phyloP scores from a whole-genome alignment of 2,113 vertebrate genomes.

The Corythoichthys haematopterus region DNA sequence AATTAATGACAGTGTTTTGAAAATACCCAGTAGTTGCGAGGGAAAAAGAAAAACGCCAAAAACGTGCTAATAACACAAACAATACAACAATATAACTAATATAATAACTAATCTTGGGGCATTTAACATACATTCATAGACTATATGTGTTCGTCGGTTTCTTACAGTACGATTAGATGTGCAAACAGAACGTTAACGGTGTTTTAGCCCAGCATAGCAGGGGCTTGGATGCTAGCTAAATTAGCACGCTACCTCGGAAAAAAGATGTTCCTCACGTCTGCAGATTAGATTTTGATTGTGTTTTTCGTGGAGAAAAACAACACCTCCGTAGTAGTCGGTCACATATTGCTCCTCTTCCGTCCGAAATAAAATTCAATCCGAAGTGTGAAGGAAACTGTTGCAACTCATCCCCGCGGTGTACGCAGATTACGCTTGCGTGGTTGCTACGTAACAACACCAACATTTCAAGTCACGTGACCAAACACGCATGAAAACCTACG shows the following conservation, averaged over 20 bases:
- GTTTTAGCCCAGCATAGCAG: neutral
- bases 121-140: neutral
- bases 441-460: slow-evolving; percentile 46
- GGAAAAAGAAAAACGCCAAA: neutral
- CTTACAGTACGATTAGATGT: neutral
- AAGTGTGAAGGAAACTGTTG: slow-evolving; percentile 2
- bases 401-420: neutral
- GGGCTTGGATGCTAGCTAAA: slow-evolving; percentile 19
- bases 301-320: fast-evolving
- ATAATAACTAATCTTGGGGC: neutral
- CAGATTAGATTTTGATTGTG: neutral
- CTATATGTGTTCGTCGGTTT: neutral
- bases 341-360: neutral
- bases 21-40: too few relatives aligned
- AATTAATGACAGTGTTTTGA: too few relatives aligned
- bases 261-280: neutral
- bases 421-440: slow-evolving; percentile 39
- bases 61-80: neutral
- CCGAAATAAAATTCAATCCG: neutral
- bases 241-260: slow-evolving; percentile 5
- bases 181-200: neutral
- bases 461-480: slow-evolving; percentile 21
- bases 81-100: neutral
- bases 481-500: slow-evolving; percentile 3
- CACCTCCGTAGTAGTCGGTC: slow-evolving; percentile 19